phyloP scores from a whole-genome alignment of 2,888 invertebrate species.

The Melieria omissa region DNA sequence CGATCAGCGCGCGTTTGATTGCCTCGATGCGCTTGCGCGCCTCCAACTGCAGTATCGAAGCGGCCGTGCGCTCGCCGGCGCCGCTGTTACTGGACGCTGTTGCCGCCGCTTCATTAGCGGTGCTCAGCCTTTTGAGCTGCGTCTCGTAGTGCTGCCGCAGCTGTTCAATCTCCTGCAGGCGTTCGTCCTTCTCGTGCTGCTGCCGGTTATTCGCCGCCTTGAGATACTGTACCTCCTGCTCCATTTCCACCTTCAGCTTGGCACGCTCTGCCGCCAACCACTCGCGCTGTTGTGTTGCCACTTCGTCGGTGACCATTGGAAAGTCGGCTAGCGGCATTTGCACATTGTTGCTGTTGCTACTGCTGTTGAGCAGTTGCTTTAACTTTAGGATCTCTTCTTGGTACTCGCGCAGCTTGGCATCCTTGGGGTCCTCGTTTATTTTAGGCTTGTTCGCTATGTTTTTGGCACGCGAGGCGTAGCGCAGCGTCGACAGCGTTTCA shows the following conservation, averaged over 20 bases:
- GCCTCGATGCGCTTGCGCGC: slow-evolving; percentile 69
- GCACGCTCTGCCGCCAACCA: slow-evolving; percentile 68
- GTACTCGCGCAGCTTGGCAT: slow-evolving; percentile 84
- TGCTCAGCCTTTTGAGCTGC: slow-evolving; percentile 46
- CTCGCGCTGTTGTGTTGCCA: slow-evolving; percentile 22
- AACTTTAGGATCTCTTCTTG: slow-evolving; percentile 85
- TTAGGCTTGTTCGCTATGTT: slow-evolving; percentile 87
- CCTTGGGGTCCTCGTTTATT: slow-evolving; percentile 92
- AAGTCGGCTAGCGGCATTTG: slow-evolving; percentile 31
- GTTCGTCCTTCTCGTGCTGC: slow-evolving; percentile 53
- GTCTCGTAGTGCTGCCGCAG: slow-evolving; percentile 52
- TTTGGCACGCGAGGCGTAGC: slow-evolving; percentile 87
- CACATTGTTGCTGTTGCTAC: slow-evolving; percentile 69
- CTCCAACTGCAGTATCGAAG: slow-evolving; percentile 54
- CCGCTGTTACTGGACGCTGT: slow-evolving; percentile 23
- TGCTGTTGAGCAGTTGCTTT: slow-evolving; percentile 53
- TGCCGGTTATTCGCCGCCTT: slow-evolving; percentile 55
- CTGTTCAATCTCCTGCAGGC: slow-evolving; percentile 51
- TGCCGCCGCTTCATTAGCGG: not conserved
- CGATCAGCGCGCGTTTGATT: slow-evolving; percentile 80
- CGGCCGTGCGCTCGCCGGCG: not conserved
- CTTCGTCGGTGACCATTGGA: not conserved
- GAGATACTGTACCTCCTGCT: slow-evolving; percentile 65
- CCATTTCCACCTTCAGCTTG: slow-evolving; percentile 56
- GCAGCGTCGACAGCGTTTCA: slow-evolving; percentile 83